Conservation (phyloP, 1,140 invertebrate genomes). For the Panagrolaimus sp. region DNA sequence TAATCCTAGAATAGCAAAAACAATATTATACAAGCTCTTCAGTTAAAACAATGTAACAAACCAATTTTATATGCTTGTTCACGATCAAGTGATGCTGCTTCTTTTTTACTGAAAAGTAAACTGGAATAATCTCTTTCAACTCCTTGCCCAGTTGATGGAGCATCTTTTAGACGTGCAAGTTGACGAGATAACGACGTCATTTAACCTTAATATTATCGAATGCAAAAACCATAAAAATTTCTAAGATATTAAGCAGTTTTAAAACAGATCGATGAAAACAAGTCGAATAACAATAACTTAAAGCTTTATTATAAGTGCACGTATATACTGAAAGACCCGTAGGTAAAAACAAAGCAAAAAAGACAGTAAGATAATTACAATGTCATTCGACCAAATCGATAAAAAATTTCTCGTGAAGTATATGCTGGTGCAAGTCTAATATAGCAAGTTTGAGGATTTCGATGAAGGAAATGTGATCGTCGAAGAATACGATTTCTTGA, state of each 20-base stretch:
- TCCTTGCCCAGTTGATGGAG: background rate
- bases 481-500: background rate
- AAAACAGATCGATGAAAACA: too few relatives aligned
- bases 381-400: too few relatives aligned
- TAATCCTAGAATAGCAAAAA: constrained; percentile 28
- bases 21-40: background rate
- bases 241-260: background rate
- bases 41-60: background rate
- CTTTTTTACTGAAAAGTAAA: constrained; percentile 33
- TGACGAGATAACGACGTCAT: constrained; percentile 14
- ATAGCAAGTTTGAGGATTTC: background rate
- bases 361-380: too few relatives aligned
- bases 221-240: background rate
- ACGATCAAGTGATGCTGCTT: constrained; percentile 33
- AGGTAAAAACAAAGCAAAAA: too few relatives aligned
- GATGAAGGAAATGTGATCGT: background rate
- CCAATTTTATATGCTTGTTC: constrained; percentile 40
- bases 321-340: too few relatives aligned
- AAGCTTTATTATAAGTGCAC: too few relatives aligned
- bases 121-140: background rate
- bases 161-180: constrained; percentile 3
- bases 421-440: too few relatives aligned
- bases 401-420: background rate
- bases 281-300: too few relatives aligned
- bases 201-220: background rate